Base-by-base conservation (phyloP, 2,797 vertebrate genomes). In the Thunnus albacares region DNA sequence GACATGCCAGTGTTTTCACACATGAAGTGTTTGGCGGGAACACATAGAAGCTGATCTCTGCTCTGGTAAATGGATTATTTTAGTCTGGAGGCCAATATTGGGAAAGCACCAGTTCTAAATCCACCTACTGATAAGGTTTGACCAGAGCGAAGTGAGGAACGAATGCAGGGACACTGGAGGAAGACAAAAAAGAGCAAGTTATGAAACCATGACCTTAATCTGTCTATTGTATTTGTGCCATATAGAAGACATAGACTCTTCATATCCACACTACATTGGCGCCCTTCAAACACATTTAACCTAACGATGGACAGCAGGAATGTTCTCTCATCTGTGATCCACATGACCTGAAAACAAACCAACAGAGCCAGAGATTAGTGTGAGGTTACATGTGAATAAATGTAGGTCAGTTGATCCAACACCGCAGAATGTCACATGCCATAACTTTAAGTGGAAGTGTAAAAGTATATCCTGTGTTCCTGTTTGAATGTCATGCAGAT, bases 181-280 rank as follows among this genome's bases (percentile, higher is more conserved):
- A 53, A 51, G 38, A 73, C 53, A 77, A 74, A 66, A 69, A 57
- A 18, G 26, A 41, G 7, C 14, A 72, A 35, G 71, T 90, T 88
- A 91, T 73, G 63, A 84, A 88, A 91, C 67, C 62, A 49, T 79
- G 85, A 84, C 84, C 84, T 69, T 84, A 86, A 90, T 91, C 69
- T 63, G 77, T 64, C 71, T 45, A 9, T 85, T 88, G 64, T 89
- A 61, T 80, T 53, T 79, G 79, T 76, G 72, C 64, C 45, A 6
- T 30, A 74, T 41, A 68, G 61, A 74, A 70, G 10, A 84, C 80
- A 83, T 61, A 51, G 57, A 70, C 15, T 20, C 28, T 28, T 41
- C 15, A 8, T 4, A 35, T 35, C 33, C 51, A 17, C 11, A 10
- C 33, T 55, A 8, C 15, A 52, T 15, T 9, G 43, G 51, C 18